A percentile compares a stretch with the other conserved stretches of the same genome.
phyloP scores from a whole-genome alignment of 2,888 invertebrate species.

The Drosophila cognata region DNA sequence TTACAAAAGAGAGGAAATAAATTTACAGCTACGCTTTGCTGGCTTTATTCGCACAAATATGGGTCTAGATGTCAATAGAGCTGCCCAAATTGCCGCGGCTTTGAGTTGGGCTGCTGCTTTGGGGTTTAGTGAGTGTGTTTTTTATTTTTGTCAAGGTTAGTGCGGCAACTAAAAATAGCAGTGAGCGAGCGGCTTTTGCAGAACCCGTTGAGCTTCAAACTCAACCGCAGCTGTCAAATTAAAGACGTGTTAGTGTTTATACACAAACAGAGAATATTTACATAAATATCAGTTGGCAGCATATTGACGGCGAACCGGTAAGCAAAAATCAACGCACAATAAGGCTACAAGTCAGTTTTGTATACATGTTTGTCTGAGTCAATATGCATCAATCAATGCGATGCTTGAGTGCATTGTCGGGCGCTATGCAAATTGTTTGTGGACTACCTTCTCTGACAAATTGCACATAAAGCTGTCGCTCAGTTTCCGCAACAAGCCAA shows the following conservation, averaged over 20 bases:
- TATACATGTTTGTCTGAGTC: constrained; percentile 40
- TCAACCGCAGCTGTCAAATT: constrained; percentile 74
- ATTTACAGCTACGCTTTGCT: constrained; percentile 59
- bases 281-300: constrained; percentile 54
- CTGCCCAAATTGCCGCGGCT: constrained; percentile 31
- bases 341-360: constrained; percentile 15
- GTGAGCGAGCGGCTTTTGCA: constrained; percentile 59
- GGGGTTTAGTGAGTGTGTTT: constrained; percentile 51
- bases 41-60: constrained; percentile 57
- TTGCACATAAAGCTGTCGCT: constrained; percentile 79
- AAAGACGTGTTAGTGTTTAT: constrained; percentile 50
- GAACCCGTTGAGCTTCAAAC: constrained; percentile 50
- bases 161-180: constrained; percentile 69
- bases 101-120: constrained; percentile 16
- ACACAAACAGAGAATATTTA: constrained; percentile 37
- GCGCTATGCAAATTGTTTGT: constrained; percentile 73
- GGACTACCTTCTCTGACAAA: constrained; percentile 79
- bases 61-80: constrained; percentile 75
- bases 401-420: constrained; percentile 35
- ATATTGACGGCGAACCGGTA: constrained; percentile 61
- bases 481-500: constrained; percentile 71
- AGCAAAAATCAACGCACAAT: constrained; percentile 45
- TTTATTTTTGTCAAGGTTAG: constrained; percentile 58
- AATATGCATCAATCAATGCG: constrained; percentile 62
- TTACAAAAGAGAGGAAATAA: constrained; percentile 49